Evolutionary conservation across 2,113 vertebrate genomes (phyloP).

Genomic region (Ophiodon elongatus): DNA sequence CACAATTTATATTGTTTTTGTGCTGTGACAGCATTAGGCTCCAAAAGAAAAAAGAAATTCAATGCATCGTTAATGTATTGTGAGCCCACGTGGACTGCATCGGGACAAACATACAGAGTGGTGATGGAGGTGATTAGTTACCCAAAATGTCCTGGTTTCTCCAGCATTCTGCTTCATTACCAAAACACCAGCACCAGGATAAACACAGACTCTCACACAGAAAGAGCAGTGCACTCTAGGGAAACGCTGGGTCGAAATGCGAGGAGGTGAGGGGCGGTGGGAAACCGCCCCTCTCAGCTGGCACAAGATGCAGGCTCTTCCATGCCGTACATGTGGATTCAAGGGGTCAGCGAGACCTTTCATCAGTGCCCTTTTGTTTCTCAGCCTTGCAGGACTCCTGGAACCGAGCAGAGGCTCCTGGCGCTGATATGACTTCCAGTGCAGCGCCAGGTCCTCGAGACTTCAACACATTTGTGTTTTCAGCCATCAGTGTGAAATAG

Average conservation of each 20-base stretch:
- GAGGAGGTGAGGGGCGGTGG: neutral
- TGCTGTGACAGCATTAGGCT: conserved; percentile 38
- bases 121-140: conserved; percentile 61
- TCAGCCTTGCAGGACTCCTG: conserved; percentile 80
- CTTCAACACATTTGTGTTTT: conserved; percentile 85
- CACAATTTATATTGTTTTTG: conserved; percentile 52
- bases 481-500: conserved; percentile 80
- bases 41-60: conserved; percentile 42
- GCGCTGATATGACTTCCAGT: conserved; percentile 69
- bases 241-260: conserved; percentile 57
- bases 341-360: conserved; percentile 60
- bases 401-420: conserved; percentile 72
- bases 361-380: conserved; percentile 77
- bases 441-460: conserved; percentile 68
- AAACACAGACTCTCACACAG: conserved; percentile 75
- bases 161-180: conserved; percentile 58
- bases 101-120: conserved; percentile 74
- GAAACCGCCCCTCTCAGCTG: conserved; percentile 34
- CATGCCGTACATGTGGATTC: conserved; percentile 66
- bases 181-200: conserved; percentile 74
- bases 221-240: conserved; percentile 80
- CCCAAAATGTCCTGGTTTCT: conserved; percentile 54
- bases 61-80: conserved; percentile 58
- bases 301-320: conserved; percentile 80
- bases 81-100: conserved; percentile 73